Evolutionary conservation across 2,113 vertebrate species (phyloP), one percentile per base, ranked within the genome.

Genomic region (Octodon degus): DNA sequence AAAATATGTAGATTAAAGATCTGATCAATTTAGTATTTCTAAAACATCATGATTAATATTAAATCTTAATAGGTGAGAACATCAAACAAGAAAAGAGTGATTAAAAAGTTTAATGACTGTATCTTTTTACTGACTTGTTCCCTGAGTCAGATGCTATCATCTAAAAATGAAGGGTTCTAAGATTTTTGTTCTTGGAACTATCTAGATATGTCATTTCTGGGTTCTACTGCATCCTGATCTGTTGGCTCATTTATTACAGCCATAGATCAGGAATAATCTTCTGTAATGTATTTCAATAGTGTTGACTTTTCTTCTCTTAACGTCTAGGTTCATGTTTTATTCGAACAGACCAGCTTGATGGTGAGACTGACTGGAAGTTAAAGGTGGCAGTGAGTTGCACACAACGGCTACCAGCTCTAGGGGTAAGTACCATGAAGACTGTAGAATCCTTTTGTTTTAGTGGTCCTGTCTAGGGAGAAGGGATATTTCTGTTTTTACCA

Each of bases 331-430:
- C 99, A 0, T 99, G 99, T 97, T 99, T 99, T 97, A 99, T 99
- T 98, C 98, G 99, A 91, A 99, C 99, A 7, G 99, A 99, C 95
- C 99, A 99, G 98, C 99, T 99, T 1, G 99, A 99, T 76, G 99
- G 99, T 83, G 99, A 99, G 96, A 99, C 99, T 0, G 99, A 99
- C 98, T 99, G 99, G 99, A 99, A 99, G 94, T 98, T 99, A 96
- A 99, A 99, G 97, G 98, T 99, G 62, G 99, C 99, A 0, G 99
- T 99, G 50, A 98, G 98, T 96, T 99, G 99, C 98, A 99, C 99
- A 0, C 99, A 99, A 68, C 98, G 99, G 81, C 98, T 99, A 3
- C 99, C 99, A 6, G 99, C 99, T 53, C 97, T 99, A 43, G 99
- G 99, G 98, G 99, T 99, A 98, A 97, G 99, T 47, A 27, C 79